Conservation (phyloP, 2,888 invertebrate species). For the Epistrophe eligans region DNA sequence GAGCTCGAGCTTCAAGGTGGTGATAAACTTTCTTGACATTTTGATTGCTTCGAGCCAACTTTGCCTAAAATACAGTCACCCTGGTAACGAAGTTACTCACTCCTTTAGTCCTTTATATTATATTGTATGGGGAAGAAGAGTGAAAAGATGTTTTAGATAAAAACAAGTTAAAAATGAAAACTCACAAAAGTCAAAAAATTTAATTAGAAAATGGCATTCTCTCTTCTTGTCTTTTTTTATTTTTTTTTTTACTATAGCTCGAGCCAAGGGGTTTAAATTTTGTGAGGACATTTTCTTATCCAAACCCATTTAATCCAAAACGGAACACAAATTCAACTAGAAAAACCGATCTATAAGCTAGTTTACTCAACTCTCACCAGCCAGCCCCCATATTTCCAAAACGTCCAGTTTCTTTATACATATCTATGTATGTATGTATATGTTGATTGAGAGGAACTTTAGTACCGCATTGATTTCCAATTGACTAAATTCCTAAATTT, state of each 20-base stretch:
- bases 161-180: conserved; percentile 23
- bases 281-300: neutral
- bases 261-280: neutral
- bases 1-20: conserved; percentile 39
- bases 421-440: too few species aligned
- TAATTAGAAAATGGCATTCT: conserved; percentile 67
- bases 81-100: conserved; percentile 29
- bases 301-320: neutral
- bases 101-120: neutral
- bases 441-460: conserved; percentile 42
- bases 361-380: conserved; percentile 41
- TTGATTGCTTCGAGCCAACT: conserved; percentile 66
- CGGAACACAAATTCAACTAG: conserved; percentile 41
- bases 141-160: neutral
- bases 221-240: neutral
- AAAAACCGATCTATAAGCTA: conserved; percentile 42
- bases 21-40: conserved; percentile 51
- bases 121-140: neutral
- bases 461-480: conserved; percentile 64
- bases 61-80: conserved; percentile 56
- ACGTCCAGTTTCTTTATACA: neutral
- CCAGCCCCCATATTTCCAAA: neutral
- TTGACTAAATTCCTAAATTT: conserved; percentile 62
- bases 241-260: neutral
- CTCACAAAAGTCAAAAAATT: conserved; percentile 63